Base-by-base conservation (phyloP, 2,888 invertebrate genomes). In the Drosophila acutilabella region DNA sequence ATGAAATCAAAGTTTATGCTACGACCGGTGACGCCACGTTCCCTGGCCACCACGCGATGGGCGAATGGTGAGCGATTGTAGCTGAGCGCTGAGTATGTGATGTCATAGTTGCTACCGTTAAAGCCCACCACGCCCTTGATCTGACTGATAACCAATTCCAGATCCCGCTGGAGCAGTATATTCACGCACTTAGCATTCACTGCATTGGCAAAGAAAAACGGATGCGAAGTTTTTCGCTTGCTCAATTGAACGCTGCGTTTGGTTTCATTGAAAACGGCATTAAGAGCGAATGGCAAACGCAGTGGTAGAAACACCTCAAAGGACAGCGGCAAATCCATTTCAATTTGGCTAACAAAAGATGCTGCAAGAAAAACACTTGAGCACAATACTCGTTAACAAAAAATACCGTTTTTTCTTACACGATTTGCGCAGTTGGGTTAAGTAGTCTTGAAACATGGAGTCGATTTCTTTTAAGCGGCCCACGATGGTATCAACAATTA, bases 301-400 rank as follows among this genome's bases (percentile, higher is more conserved):
- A 81, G 44, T 33, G 85, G 74, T 6, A 81, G 23, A 2, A 85
- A 81, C 7, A 75, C 3, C 2, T 85, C 72, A 33, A 82, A 85
- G 7, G 23, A 33, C 2, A 66, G 16, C 5, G 80, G 85, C 59
- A 81, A 18, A 8, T 80, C 64, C 65, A 82, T 18, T 5, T 16
- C 0, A 0, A 58, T 26, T n/a, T 56, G 10, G 18, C 23, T 23
- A 8, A 82, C 52, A 18, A 30, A 51, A 8, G 72, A n/a, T 6
- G 67, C 81, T 85, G 60, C 11, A 61, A 36, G 13, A 36, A 0
- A 36, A 8, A 1, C 1, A 8, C 20, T 30, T 8, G 8, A 8
- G 8, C 8, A 30, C 30, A 30, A 30, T 8, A 8, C 30, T 8
- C 13, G 13, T 36, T 13, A 36, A 13, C 4, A 36, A 13, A 33